Conservation (phyloP, 2,113 vertebrate species). For the Arothron firmamentum region DNA sequence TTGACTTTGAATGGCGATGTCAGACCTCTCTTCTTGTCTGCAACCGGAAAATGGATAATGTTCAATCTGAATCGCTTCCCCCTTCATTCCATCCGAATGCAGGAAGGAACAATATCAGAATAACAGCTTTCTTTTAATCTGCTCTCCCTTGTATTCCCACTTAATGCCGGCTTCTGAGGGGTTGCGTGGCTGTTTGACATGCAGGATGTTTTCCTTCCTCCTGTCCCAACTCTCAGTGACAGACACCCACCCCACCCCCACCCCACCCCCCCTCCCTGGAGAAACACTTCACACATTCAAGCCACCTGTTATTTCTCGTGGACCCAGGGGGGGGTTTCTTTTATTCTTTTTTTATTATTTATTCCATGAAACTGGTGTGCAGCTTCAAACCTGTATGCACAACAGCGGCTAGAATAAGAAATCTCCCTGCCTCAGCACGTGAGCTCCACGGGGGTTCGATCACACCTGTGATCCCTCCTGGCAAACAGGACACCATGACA, state of each 20-base stretch:
- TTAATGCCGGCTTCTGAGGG: background rate
- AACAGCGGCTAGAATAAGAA: background rate
- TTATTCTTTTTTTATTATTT: constrained; percentile 4
- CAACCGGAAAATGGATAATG: background rate
- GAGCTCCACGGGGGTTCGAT: too few relatives aligned
- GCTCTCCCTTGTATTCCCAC: background rate
- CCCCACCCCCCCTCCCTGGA: constrained; percentile 7
- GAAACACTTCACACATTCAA: constrained; percentile 10
- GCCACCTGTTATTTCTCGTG: constrained; percentile 15
- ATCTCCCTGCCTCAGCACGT: too few relatives aligned
- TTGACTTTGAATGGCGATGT: constrained; percentile 1
- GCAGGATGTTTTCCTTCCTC: background rate
- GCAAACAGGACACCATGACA: too few relatives aligned
- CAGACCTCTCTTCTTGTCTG: background rate
- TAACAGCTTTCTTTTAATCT: background rate
- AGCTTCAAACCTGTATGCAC: constrained; percentile 10
- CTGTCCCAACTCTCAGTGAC: constrained; percentile 1
- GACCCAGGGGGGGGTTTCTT: constrained; percentile 3
- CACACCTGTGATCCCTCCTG: too few relatives aligned
- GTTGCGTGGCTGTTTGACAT: background rate
- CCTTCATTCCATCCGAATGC: background rate
- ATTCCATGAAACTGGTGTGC: constrained; percentile 8
- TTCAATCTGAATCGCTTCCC: too few relatives aligned
- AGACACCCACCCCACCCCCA: too few relatives aligned
- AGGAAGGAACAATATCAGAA: background rate